A percentile compares a stretch with the other conserved stretches of the same genome.
Evolutionary conservation across 2,888 invertebrate species (phyloP).

Genomic region (Sesia apiformis): DNA sequence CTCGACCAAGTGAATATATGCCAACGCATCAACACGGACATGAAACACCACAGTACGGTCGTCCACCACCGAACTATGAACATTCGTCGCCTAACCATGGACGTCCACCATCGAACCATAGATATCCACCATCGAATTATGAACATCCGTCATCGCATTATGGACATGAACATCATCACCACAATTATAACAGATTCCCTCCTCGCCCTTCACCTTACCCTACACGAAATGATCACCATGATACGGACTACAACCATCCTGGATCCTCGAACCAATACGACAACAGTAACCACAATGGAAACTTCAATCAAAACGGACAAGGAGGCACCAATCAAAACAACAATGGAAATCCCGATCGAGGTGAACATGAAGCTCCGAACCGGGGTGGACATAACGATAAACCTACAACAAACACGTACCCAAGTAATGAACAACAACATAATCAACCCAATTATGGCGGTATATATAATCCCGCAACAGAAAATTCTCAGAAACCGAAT

Average conservation of each 20-base stretch:
- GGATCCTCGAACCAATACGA: slow-evolving; percentile 6
- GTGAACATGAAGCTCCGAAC: slow-evolving; percentile 1
- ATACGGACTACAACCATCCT: slow-evolving; percentile 10
- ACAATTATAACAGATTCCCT: slow-evolving; percentile 6
- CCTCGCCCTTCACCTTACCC: slow-evolving; percentile 6
- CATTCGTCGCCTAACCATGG: background rate
- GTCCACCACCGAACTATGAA: background rate
- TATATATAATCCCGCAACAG: background rate
- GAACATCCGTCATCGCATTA: background rate
- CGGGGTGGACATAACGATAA: background rate
- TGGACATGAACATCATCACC: slow-evolving; percentile 1
- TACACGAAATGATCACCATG: background rate
- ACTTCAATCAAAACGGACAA: slow-evolving; percentile 1
- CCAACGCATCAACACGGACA: slow-evolving; percentile 1
- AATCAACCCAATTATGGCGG: background rate
- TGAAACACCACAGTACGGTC: background rate
- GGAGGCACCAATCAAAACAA: slow-evolving; percentile 2
- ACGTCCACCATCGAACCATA: slow-evolving; percentile 1
- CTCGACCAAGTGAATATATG: slow-evolving; percentile 3
- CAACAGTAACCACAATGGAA: slow-evolving; percentile 9
- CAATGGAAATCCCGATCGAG: background rate
- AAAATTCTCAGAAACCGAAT: slow-evolving; percentile 2
- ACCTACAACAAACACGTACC: background rate
- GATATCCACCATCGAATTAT: slow-evolving; percentile 4
- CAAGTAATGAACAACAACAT: background rate